Evolutionary conservation across 2,888 invertebrate species (phyloP).

Genomic region (Elegia similella): DNA sequence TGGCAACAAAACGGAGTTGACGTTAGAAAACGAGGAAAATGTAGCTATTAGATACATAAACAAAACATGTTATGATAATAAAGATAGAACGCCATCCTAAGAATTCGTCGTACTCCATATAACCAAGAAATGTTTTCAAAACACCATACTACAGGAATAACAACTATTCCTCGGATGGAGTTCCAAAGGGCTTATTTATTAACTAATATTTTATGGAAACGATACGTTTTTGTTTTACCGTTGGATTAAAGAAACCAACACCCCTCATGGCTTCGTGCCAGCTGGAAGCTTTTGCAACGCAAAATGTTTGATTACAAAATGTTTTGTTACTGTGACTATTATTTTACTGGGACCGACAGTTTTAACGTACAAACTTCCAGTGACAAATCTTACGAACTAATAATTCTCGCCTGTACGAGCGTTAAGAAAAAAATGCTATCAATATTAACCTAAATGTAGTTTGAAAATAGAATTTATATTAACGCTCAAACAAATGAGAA

Average conservation of each 20-base stretch:
- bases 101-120: conserved; percentile 60
- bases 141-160: conserved; percentile 68
- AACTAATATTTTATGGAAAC: conserved; percentile 71
- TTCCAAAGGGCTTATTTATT: conserved; percentile 58
- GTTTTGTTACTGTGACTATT: conserved; percentile 39
- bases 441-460: not conserved
- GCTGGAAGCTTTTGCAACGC: conserved; percentile 70
- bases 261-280: conserved; percentile 79
- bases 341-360: conserved; percentile 39
- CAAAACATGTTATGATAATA: conserved; percentile 79
- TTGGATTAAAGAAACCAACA: conserved; percentile 75
- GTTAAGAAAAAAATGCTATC: conserved; percentile 9
- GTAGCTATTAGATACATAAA: conserved; percentile 72
- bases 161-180: conserved; percentile 66
- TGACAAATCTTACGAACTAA: conserved; percentile 67
- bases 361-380: conserved; percentile 67
- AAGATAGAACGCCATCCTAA: conserved; percentile 72
- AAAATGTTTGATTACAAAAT: conserved; percentile 43
- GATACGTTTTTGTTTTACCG: conserved; percentile 76
- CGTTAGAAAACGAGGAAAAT: conserved; percentile 66
- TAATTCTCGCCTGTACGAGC: conserved; percentile 57
- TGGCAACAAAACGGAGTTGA: conserved; percentile 47
- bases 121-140: conserved; percentile 75
- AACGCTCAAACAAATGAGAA: conserved; percentile 35
- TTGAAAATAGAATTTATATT: not conserved